Evolutionary conservation across 2,888 invertebrate species (phyloP).

Genomic region (Cryptus viduatorius): DNA sequence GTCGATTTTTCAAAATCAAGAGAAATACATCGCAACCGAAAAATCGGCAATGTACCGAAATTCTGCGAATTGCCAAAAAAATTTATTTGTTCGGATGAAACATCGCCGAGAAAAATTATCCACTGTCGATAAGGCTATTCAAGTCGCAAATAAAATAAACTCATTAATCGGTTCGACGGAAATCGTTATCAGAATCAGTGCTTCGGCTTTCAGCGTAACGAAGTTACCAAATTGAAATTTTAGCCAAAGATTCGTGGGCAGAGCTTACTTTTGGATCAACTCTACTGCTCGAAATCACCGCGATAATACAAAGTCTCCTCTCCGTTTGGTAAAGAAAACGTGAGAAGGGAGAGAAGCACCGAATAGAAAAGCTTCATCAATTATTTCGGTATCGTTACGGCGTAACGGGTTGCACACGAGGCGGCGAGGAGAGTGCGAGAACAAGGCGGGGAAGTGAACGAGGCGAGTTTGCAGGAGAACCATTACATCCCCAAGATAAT

Average conservation of each 20-base stretch:
- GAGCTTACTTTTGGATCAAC: not conserved
- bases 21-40: too few relatives aligned
- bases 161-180: not conserved
- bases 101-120: too few relatives aligned
- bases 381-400: constrained; percentile 57
- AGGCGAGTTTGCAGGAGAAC: constrained; percentile 46
- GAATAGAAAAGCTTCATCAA: constrained; percentile 62
- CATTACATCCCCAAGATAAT: constrained; percentile 74
- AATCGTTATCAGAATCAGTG: not conserved
- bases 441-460: constrained; percentile 40
- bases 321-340: not conserved
- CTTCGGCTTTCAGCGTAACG: not conserved
- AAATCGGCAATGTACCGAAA: too few relatives aligned
- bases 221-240: not conserved
- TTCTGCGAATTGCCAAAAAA: too few relatives aligned
- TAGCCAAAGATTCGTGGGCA: not conserved
- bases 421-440: constrained; percentile 20
- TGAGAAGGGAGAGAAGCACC: not conserved
- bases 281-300: not conserved
- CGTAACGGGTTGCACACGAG: constrained; percentile 30
- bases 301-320: not conserved
- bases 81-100: too few relatives aligned
- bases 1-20: too few relatives aligned
- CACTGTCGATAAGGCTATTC: too few relatives aligned
- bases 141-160: not conserved